Base-by-base conservation (phyloP, 2,888 invertebrate genomes). In the Hydroisotoma schaefferi region DNA sequence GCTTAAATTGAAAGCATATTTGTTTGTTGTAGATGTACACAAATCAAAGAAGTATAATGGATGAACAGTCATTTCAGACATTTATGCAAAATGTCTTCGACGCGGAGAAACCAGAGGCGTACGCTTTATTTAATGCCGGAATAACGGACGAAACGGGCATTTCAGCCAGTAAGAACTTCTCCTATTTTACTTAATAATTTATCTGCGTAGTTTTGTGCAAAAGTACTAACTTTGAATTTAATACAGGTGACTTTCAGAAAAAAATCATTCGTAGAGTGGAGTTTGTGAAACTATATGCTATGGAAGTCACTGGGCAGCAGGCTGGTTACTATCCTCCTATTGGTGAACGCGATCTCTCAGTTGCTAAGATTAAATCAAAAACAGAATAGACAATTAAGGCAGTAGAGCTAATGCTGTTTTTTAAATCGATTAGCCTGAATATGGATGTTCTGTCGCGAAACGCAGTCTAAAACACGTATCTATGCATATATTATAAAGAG, bases 31-130 rank as follows among this genome's bases (percentile, higher is more conserved):
- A 53, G 53, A 27, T 27, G 26, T 53, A 40, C 26, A 43, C 53
- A 25, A 27, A 27, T 15, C 22, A 20, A 15, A 43, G 26, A 38
- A 27, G 15, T 3, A 18, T 23, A 20, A 43, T 53, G 53, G 40
- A 22, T 33, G 10, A 26, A 12, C 3, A 6, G 2, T 18, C 25
- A n/a, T 53, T 40, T 40, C 10, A 4, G 4, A 12, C 38, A 12
- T 40, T 53, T 8, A 53, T 53, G 53, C 5, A 18, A 3, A 53
- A 38, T 20, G 23, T 53, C 8, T 53, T 53, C 40, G 53, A 53
- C 25, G 5, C 53, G 5, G 23, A 27, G 3, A 43, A 53, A 40
- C 22, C 22, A 20, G 53, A 53, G 6, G 43, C 43, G 2, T 40
- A 18, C 10, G 23, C 22, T 18, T 18, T 53, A 4, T 53, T 53